Conservation (phyloP, 2,113 vertebrate genomes). For the Perca fluviatilis region DNA sequence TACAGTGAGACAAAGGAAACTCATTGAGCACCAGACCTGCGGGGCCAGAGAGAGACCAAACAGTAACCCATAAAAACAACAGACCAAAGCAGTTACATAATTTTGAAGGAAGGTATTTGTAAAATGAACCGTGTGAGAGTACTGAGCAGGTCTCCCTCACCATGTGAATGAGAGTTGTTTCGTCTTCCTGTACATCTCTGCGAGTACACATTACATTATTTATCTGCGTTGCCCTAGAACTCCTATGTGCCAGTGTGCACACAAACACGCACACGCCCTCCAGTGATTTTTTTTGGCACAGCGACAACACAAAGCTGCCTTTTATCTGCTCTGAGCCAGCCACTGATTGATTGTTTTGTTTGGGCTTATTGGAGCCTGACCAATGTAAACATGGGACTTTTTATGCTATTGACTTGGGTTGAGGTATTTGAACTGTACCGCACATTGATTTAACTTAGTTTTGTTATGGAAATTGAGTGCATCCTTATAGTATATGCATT, state of each 20-base stretch:
- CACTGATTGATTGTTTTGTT: constrained; percentile 68
- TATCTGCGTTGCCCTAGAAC: constrained; percentile 60
- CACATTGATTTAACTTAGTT: constrained; percentile 15
- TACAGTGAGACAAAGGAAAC: constrained; percentile 20
- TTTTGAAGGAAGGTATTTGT: constrained; percentile 60
- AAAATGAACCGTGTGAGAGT: constrained; percentile 79
- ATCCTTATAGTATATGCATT: neutral
- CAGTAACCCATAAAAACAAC: constrained; percentile 35
- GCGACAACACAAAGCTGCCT: constrained; percentile 46
- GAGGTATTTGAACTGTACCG: constrained; percentile 27
- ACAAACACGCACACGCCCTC: constrained; percentile 53
- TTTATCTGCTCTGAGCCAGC: constrained; percentile 57
- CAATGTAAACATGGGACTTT: constrained; percentile 52
- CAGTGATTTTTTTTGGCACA: constrained; percentile 47
- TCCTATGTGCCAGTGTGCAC: constrained; percentile 18
- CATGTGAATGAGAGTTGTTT: constrained; percentile 64
- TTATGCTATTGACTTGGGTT: constrained; percentile 21
- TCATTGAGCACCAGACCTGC: constrained; percentile 43
- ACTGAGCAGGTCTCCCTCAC: constrained; percentile 34
- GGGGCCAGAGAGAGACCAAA: constrained; percentile 33
- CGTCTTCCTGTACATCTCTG: constrained; percentile 35
- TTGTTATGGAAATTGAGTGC: constrained; percentile 13
- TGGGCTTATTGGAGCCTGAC: constrained; percentile 46
- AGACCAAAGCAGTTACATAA: constrained; percentile 65
- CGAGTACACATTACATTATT: constrained; percentile 54